Conservation (phyloP, 1,140 invertebrate genomes). For the Parapsyche elsis region DNA sequence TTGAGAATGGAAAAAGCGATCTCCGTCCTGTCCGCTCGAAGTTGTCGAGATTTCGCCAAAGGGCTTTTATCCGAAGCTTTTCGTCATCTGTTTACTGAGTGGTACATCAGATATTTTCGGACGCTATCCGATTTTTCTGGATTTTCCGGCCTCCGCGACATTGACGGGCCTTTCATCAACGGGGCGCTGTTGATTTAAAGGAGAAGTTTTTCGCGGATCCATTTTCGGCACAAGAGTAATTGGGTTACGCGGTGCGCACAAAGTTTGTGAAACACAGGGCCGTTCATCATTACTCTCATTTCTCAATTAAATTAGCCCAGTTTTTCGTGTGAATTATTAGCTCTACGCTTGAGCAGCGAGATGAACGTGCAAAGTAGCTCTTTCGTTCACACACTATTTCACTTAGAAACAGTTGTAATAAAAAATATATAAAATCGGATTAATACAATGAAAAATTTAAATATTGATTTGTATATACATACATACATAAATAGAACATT, state of each 20-base stretch:
- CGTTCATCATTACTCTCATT: conserved; percentile 33
- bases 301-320: conserved; percentile 29
- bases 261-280: conserved; percentile 23
- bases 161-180: background rate
- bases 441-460: no score
- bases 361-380: background rate
- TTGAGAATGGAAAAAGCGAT: background rate
- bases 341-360: background rate
- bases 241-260: background rate
- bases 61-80: background rate
- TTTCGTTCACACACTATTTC: no score
- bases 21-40: background rate
- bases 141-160: background rate
- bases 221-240: conserved; percentile 16
- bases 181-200: background rate
- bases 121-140: background rate
- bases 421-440: no score
- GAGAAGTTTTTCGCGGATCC: conserved; percentile 1
- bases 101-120: conserved; percentile 4
- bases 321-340: conserved; percentile 30
- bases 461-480: no score
- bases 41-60: background rate
- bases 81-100: background rate
- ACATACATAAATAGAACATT: no score
- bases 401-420: no score